A percentile compares a stretch with the other conserved stretches of the same genome.
phyloP scores from a whole-genome alignment of 2,113 vertebrate genomes.

The Loxodonta africana region DNA sequence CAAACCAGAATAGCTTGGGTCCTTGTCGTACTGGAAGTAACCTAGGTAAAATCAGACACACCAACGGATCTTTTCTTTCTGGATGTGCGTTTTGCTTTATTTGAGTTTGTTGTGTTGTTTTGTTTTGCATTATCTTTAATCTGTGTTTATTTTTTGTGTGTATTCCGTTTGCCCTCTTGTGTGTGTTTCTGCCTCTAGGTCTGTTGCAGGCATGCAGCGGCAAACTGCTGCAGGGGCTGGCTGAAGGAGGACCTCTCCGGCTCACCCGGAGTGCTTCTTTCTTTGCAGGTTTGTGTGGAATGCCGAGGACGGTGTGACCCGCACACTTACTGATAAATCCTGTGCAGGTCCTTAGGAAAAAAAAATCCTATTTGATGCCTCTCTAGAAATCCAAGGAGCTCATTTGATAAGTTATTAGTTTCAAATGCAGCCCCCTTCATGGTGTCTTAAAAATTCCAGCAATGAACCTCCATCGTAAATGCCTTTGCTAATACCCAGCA shows the following conservation, averaged over 20 bases:
- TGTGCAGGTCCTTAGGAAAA: slow-evolving; percentile 36
- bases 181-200: slow-evolving; percentile 87
- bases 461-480: slow-evolving; percentile 13
- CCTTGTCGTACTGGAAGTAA: slow-evolving; percentile 88
- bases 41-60: slow-evolving; percentile 88
- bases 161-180: slow-evolving; percentile 61
- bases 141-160: slow-evolving; percentile 65
- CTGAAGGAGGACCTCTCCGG: slow-evolving; percentile 90
- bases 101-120: slow-evolving; percentile 59
- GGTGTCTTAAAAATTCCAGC: slow-evolving; percentile 50
- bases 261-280: slow-evolving; percentile 92
- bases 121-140: slow-evolving; percentile 62
- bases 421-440: slow-evolving; percentile 14
- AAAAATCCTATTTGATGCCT: slow-evolving; percentile 43
- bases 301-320: slow-evolving; percentile 86
- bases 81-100: slow-evolving; percentile 55
- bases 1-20: slow-evolving; percentile 87
- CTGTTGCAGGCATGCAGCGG: slow-evolving; percentile 88
- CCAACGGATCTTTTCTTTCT: neutral
- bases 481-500: neutral
- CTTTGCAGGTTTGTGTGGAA: slow-evolving; percentile 94
- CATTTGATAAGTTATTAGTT: slow-evolving; percentile 25
- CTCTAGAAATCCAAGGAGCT: slow-evolving; percentile 87
- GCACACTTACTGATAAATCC: slow-evolving; percentile 70
- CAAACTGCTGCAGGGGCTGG: slow-evolving; percentile 88